Evolutionary conservation across 30 jellyfish, hydroid and myxozoan species (phyloP).

Genomic region (Aurelia sp.): DNA sequence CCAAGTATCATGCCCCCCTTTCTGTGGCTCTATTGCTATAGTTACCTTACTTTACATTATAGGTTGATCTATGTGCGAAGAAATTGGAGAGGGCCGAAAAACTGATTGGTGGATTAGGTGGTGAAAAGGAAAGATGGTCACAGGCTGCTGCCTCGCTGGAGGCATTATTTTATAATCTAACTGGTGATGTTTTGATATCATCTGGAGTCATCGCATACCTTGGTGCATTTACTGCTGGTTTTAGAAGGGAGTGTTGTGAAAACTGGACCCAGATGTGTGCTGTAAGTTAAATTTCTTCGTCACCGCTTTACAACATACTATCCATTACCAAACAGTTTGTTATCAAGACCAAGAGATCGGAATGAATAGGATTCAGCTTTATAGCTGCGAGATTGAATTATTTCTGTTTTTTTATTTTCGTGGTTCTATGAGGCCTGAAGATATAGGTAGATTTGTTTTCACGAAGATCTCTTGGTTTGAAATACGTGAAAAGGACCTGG

Average conservation of each 20-base stretch:
- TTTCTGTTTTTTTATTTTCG: too few species aligned
- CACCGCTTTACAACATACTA: neutral
- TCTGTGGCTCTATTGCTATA: too few species aligned
- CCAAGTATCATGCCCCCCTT: too few species aligned
- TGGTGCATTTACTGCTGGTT: slow-evolving; percentile 96
- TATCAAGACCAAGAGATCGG: too few species aligned
- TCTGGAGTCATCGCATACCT: slow-evolving; percentile 97
- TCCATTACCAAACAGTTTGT: too few species aligned
- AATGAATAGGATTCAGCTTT: too few species aligned
- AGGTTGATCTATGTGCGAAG: slow-evolving; percentile 97
- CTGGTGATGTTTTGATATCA: slow-evolving; percentile 95
- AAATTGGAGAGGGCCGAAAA: slow-evolving; percentile 96
- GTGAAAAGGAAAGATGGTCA: slow-evolving; percentile 95
- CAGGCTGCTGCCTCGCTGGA: slow-evolving; percentile 90
- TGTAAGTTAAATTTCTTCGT: slow-evolving; percentile 22
- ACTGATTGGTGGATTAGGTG: slow-evolving; percentile 98
- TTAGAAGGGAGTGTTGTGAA: slow-evolving; percentile 89
- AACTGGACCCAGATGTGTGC: slow-evolving; percentile 91
- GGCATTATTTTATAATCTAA: slow-evolving; percentile 75
- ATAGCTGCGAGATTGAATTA: too few species aligned
- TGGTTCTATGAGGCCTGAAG: too few species aligned
- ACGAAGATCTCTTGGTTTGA: too few species aligned
- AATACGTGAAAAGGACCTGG: too few species aligned
- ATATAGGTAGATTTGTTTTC: too few species aligned
- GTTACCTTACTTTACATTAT: neutral